phyloP scores from a whole-genome alignment of 2,797 vertebrate species.

The Cyprinodon diabolis region DNA sequence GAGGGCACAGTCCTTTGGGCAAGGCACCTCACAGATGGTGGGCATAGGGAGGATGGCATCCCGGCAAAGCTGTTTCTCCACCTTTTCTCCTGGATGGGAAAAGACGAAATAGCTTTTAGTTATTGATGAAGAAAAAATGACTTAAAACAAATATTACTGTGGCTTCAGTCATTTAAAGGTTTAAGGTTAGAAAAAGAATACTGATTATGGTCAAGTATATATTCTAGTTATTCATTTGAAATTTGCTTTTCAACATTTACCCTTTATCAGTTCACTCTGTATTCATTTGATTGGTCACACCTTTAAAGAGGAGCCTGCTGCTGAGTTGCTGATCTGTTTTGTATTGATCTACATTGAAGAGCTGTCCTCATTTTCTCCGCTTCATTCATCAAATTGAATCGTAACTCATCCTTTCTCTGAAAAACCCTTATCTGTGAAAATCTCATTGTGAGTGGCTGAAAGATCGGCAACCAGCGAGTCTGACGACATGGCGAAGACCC shows the following conservation, averaged over 20 bases:
- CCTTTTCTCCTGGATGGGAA: constrained; percentile 81
- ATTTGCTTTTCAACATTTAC: no score
- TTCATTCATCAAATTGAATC: constrained; percentile 11
- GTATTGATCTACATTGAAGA: constrained; percentile 38
- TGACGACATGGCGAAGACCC: constrained; percentile 59
- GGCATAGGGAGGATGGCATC: constrained; percentile 96
- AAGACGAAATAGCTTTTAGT: neutral
- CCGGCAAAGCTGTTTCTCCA: constrained; percentile 90
- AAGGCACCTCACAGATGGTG: constrained; percentile 88
- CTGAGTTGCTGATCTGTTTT: constrained; percentile 19
- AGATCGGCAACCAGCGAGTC: constrained; percentile 44
- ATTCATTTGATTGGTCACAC: constrained; percentile 44
- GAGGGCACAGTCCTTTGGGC: constrained; percentile 93
- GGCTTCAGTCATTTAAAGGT: neutral
- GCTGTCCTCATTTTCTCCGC: constrained; percentile 13
- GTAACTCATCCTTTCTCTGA: constrained; percentile 15
- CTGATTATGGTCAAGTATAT: neutral
- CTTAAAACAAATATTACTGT: no score
- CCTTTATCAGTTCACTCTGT: neutral
- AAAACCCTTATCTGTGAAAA: constrained; percentile 52
- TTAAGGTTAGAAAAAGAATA: neutral
- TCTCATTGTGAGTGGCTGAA: constrained; percentile 51
- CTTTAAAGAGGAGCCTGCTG: constrained; percentile 10
- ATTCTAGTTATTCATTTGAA: no score
- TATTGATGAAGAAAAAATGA: neutral